These are phyloP conservation scores for Mus musculus DNA, from an alignment of 2,113 vertebrate species.

Conservation along the genomic window DNA sequence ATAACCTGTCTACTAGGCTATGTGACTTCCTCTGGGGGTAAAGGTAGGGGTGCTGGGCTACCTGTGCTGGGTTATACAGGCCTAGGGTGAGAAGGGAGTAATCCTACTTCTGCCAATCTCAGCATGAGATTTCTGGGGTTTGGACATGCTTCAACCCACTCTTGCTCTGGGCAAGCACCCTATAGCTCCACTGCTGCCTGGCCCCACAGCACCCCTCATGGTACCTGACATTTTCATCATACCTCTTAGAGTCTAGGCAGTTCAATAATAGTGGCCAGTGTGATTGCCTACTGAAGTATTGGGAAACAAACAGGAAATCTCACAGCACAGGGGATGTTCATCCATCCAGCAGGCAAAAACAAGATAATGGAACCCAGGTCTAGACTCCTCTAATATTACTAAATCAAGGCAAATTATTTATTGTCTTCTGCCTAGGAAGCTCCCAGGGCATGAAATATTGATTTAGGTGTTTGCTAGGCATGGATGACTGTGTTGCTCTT, in stretches of 20 bases:
- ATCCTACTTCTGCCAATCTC: no score
- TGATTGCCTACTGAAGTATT: constrained; percentile 48
- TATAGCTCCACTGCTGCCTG: no score
- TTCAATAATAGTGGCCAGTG: constrained; percentile 50
- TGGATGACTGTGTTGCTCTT: constrained; percentile 54
- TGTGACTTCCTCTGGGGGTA: no score
- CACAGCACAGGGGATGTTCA: constrained; percentile 53
- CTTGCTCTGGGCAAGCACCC: no score
- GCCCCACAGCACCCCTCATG: neutral
- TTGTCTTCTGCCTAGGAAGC: constrained; percentile 67
- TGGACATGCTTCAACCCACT: no score
- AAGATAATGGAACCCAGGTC: constrained; percentile 64
- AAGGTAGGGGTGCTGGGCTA: no score
- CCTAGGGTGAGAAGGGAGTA: no score
- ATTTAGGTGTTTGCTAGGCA: constrained; percentile 66
- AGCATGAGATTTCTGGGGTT: no score
- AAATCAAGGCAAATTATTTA: constrained; percentile 71
- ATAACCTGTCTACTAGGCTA: no score
- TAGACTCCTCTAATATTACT: constrained; percentile 54
- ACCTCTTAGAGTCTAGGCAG: neutral
- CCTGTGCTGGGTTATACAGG: no score
- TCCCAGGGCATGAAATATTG: constrained; percentile 68
- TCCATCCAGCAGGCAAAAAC: constrained; percentile 48
- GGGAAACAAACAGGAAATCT: constrained; percentile 68
- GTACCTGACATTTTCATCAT: constrained; percentile 47